A percentile compares a stretch with the other conserved stretches of the same genome.
phyloP scores from a whole-genome alignment of 2,113 vertebrate genomes.

The Cairina moschata region DNA sequence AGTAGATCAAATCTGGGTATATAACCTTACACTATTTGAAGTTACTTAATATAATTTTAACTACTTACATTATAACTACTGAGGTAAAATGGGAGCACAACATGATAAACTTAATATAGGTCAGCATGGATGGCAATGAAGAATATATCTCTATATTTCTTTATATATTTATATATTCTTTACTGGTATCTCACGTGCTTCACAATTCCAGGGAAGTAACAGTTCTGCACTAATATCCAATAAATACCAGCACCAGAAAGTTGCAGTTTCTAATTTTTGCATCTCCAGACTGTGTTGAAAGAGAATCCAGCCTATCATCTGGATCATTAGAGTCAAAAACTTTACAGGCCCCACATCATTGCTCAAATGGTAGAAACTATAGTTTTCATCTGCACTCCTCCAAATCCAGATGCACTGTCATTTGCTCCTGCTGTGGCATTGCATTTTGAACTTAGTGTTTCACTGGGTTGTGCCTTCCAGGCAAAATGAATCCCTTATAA shows the following conservation, averaged over 20 bases:
- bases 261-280: neutral
- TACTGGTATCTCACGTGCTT: neutral
- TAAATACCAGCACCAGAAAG: neutral
- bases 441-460: conserved; percentile 27
- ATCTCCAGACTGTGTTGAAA: conserved; percentile 13
- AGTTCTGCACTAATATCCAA: neutral
- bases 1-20: neutral
- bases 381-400: conserved; percentile 14
- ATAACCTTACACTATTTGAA: neutral
- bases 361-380: conserved; percentile 6
- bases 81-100: neutral
- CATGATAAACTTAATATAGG: neutral
- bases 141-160: neutral
- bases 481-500: conserved; percentile 6
- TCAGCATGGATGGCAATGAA: neutral
- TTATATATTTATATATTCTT: neutral
- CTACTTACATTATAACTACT: neutral
- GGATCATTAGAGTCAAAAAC: neutral
- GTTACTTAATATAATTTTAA: neutral
- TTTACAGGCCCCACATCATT: neutral
- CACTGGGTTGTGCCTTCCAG: neutral
- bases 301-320: conserved; percentile 3
- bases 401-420: conserved; percentile 4
- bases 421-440: conserved; percentile 11
- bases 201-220: neutral